A percentile compares a stretch with the other conserved stretches of the same genome.
Conservation (phyloP, 2,888 invertebrate species). For the Pseudanteris insignis region DNA sequence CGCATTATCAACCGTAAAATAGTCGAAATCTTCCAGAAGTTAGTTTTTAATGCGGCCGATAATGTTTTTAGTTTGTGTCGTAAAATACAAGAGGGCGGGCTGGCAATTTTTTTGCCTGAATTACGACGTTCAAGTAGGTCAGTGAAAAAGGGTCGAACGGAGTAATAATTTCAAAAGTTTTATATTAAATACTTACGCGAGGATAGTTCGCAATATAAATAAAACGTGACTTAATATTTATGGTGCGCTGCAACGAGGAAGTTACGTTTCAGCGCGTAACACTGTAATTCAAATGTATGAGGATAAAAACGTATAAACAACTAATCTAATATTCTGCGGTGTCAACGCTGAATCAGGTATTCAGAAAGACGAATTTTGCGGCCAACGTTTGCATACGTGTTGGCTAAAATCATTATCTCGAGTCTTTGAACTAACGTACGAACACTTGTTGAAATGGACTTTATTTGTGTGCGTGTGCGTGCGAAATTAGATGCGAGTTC, state of each 20-base stretch:
- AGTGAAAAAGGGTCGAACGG: slow-evolving; percentile 4
- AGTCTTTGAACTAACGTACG: too few relatives aligned
- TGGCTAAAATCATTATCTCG: too few relatives aligned
- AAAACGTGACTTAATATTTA: slow-evolving; percentile 5
- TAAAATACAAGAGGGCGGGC: slow-evolving; percentile 8
- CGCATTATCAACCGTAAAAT: slow-evolving; percentile 3
- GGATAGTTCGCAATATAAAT: slow-evolving; percentile 6
- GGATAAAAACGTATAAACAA: slow-evolving; percentile 1
- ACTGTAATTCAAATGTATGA: slow-evolving; percentile 3
- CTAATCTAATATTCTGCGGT: too few relatives aligned
- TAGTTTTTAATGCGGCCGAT: slow-evolving; percentile 6
- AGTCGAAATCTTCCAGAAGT: slow-evolving; percentile 12
- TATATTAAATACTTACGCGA: slow-evolving; percentile 7
- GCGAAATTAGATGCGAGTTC: too few relatives aligned
- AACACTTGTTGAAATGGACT: too few relatives aligned
- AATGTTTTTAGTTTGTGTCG: slow-evolving; percentile 10
- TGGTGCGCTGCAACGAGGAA: background rate
- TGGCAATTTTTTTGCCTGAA: slow-evolving; percentile 1
- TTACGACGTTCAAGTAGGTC: slow-evolving; percentile 10
- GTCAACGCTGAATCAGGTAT: too few relatives aligned
- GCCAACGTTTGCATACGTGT: too few relatives aligned
- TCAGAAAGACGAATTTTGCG: too few relatives aligned
- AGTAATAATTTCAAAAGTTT: slow-evolving; percentile 12
- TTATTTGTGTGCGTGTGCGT: too few relatives aligned
- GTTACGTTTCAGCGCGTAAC: background rate